Conservation (phyloP, 2,888 invertebrate species). For the Listrodromus nycthemerus region DNA sequence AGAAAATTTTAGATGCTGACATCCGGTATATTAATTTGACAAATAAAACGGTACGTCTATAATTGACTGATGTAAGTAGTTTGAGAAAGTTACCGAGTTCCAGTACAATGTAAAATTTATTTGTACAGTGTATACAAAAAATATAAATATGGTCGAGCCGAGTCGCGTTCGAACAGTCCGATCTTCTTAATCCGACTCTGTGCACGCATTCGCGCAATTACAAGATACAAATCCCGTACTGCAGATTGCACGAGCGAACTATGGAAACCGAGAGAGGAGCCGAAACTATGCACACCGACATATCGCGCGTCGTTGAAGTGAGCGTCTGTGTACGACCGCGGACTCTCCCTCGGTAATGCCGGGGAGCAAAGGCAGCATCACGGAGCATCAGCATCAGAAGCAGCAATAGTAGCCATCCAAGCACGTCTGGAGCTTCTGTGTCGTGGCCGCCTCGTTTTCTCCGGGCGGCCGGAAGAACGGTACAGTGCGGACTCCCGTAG, state of each 20-base stretch:
- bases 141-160: constrained; percentile 12
- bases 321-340: constrained; percentile 28
- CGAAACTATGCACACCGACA: background rate
- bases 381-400: constrained; percentile 43
- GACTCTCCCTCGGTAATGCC: constrained; percentile 19
- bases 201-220: background rate
- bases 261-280: constrained; percentile 13
- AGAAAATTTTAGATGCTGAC: too few relatives aligned
- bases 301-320: constrained; percentile 5
- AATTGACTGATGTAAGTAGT: too few relatives aligned
- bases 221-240: background rate
- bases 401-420: constrained; percentile 43
- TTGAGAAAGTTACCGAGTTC: too few relatives aligned
- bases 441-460: constrained; percentile 54
- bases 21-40: too few relatives aligned
- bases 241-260: background rate
- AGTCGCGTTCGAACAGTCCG: constrained; percentile 7
- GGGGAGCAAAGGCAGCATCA: constrained; percentile 47
- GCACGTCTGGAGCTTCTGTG: constrained; percentile 48
- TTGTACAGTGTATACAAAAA: background rate
- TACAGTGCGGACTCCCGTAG: constrained; percentile 44
- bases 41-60: too few relatives aligned
- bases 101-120: too few relatives aligned
- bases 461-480: constrained; percentile 32
- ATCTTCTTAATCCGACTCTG: constrained; percentile 39